Percentiles rank a stretch among this genome's conserved stretches.
These are phyloP conservation scores for Melanotaenia maccullochi DNA, from an alignment of 2,797 vertebrate species.

Conservation along the genomic window DNA sequence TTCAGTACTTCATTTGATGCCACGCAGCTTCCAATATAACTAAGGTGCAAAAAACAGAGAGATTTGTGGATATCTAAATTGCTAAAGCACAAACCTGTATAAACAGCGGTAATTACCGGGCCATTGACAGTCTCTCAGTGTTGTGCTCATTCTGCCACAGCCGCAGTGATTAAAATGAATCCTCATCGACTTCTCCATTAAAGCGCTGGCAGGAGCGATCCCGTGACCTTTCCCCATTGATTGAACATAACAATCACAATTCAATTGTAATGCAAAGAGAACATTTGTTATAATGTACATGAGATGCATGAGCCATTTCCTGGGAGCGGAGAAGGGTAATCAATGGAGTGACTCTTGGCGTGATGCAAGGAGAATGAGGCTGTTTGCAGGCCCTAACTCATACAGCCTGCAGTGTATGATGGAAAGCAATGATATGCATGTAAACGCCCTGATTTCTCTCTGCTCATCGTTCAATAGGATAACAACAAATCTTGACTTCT, in stretches of 20 bases:
- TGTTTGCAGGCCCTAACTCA: constrained; percentile 79
- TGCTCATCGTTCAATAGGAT: constrained; percentile 66
- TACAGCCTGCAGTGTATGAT: constrained; percentile 81
- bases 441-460: constrained; percentile 77
- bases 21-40: constrained; percentile 68
- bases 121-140: constrained; percentile 94
- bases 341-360: constrained; percentile 90
- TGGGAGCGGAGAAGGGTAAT: constrained; percentile 92
- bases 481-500: constrained; percentile 69
- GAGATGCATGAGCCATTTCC: constrained; percentile 99
- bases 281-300: constrained; percentile 99
- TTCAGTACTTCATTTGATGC: constrained; percentile 82
- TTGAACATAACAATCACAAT: constrained; percentile 99
- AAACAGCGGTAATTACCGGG: constrained; percentile 97
- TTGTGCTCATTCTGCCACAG: constrained; percentile 97
- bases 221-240: constrained; percentile 99
- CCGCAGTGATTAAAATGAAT: constrained; percentile 99
- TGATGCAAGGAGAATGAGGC: constrained; percentile 81
- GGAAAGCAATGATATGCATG: constrained; percentile 82
- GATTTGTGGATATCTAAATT: constrained; percentile 97
- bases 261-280: constrained; percentile 99
- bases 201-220: constrained; percentile 99
- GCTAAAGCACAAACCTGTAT: constrained; percentile 95
- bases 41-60: constrained; percentile 79
- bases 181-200: constrained; percentile 99